Base-by-base conservation (phyloP, 2,797 vertebrate genomes). In the Phrynocephalus vlangalii region DNA sequence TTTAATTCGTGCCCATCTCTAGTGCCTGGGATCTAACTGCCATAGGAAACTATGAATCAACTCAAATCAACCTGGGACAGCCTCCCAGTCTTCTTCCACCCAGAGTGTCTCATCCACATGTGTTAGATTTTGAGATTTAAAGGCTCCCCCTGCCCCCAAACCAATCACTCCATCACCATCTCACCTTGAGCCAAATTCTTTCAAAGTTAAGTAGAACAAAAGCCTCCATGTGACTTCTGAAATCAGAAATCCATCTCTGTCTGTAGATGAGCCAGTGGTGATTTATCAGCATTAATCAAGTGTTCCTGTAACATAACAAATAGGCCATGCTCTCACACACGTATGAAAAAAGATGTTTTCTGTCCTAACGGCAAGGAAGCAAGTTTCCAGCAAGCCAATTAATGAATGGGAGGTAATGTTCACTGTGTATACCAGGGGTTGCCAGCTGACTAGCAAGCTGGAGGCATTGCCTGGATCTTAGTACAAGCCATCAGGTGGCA, bases 401-500 rank as follows among this genome's bases (percentile, higher is more conserved):
- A 96, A 95, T 91, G 94, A 93, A 86, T 1, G 48, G 88, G 89
- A 91, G 90, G 86, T 0, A 0, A 92, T 92, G 86, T 92, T 94
- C 87, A 92, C 77, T 79, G 83, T 88, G 90, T 92, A 33, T 93
- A 89, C 84, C 92, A 91, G 94, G 91, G 89, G 91, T 89, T 93
- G 89, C 95, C 33, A 81, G 90, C 91, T 93, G 94, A 96, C 92
- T 82, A 1, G 91, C 90, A 95, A 93, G 95, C 97, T 96, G 95
- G 90, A 95, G 96, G 96, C 97, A 93, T 96, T 90, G 93, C 96
- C 94, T 90, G 82, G 93, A 88, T 96, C 96, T 95, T 87, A 67
- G 90, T 93, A 92, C 93, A 87, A 95, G 90, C 96, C 95, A 95
- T 96, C 94, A 97, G 97, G 96, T 97, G 96, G 96, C 94, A 92